A percentile compares a stretch with the other conserved stretches of the same genome.
These are phyloP conservation scores for Caenorhabditis japonica DNA, from an alignment of 2,888 invertebrate species.

Conservation along the genomic window DNA sequence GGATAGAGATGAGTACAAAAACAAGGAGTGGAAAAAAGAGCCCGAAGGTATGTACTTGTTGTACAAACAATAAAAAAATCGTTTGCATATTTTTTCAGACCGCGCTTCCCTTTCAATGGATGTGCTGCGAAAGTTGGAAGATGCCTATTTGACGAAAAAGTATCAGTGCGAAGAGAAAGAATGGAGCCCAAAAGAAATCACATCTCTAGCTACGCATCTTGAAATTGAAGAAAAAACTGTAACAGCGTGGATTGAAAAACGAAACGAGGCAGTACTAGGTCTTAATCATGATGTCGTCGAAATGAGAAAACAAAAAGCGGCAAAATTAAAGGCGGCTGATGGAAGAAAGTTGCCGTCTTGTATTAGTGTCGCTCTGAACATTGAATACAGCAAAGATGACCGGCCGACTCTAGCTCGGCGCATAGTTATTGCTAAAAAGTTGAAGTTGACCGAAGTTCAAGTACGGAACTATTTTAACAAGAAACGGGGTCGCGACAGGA, in stretches of 20 bases:
- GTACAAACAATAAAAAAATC: too few relatives aligned
- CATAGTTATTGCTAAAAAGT: too few relatives aligned
- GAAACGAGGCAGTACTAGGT: neutral
- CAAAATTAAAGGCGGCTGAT: too few relatives aligned
- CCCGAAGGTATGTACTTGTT: neutral
- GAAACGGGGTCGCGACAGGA: neutral
- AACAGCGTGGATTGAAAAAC: neutral
- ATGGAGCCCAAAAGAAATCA: neutral
- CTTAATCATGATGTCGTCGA: too few relatives aligned
- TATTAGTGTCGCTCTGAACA: too few relatives aligned
- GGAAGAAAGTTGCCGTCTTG: too few relatives aligned
- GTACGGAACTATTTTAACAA: slow-evolving; percentile 4
- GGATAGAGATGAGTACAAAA: neutral
- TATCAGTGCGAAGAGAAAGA: neutral
- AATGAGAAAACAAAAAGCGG: too few relatives aligned
- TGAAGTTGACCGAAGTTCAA: neutral
- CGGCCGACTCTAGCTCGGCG: too few relatives aligned
- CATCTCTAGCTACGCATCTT: neutral
- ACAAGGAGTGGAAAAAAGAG: neutral
- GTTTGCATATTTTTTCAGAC: too few relatives aligned
- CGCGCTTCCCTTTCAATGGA: neutral
- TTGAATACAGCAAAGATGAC: too few relatives aligned
- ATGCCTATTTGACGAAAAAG: slow-evolving; percentile 3
- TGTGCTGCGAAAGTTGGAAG: neutral
- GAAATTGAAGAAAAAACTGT: neutral